Base-by-base conservation (phyloP, 1,140 invertebrate species). In the Magallana angulata region DNA sequence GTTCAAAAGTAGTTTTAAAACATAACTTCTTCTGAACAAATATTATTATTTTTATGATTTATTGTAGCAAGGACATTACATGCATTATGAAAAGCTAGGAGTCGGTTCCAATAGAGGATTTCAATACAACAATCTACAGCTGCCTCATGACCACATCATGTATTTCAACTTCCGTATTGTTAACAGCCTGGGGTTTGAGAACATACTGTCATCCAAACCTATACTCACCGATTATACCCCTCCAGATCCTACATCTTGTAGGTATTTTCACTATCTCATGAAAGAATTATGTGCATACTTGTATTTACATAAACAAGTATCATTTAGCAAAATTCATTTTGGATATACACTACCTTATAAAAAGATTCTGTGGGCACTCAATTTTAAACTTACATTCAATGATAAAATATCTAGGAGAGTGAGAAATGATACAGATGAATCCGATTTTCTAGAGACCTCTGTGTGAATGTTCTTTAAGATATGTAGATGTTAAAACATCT, bases 221-320 rank as follows among this genome's bases (percentile, higher is more conserved):
- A 89, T 91, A 7, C 30, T 92, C 18, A 82, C 89, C 11, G 92
- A 93, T 82, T 87, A 90, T 7, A 93, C 92, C 24, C 84, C 90
- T 57, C 92, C 92, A 58, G 82, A 88, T 81, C 92, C 92, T 86
- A 62, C 18, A 5, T 82, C 30, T 11, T 57, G 18, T 80, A 84
- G 7, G 82, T 24, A 24, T 24, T 24, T 24, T 24, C 24, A 24
- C 24, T 24, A 24, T 24, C 24, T 24, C 24, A 24, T 24, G 24
- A 24, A 24, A 24, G 24, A 24, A 24, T 24, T 24, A 24, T 24
- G 36, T 48, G 36, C 36, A 48, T 48, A 4, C 36, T 48, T 48
- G 5, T 48, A 48, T 3, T 48, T 48, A 48, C 5, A 48, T 48
- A 24, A 24, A 24, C 24, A 24, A 24, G 24, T 24, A 24, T 24